phyloP scores from a whole-genome alignment of 2,888 invertebrate species.

The Oligia latruncula region DNA sequence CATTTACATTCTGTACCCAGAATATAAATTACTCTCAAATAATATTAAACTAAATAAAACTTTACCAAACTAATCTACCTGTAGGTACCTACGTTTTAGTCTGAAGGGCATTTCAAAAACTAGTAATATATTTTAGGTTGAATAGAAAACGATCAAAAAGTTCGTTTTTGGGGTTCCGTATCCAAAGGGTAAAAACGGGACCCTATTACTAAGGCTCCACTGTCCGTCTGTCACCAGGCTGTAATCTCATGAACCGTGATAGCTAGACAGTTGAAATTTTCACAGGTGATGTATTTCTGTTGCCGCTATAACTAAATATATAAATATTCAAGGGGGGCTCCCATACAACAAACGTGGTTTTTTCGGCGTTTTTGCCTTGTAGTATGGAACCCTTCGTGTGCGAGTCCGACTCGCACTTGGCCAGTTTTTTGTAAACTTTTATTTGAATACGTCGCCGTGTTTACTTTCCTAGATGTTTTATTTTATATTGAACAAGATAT shows the following conservation, averaged over 20 bases:
- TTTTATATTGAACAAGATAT: constrained; percentile 10
- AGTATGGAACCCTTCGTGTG: too few species aligned
- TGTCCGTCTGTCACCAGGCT: too few species aligned
- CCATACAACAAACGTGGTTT: too few species aligned
- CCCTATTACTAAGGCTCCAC: too few species aligned
- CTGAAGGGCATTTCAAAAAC: constrained; percentile 7
- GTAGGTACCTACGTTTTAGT: background rate
- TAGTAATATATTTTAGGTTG: background rate
- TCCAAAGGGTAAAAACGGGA: too few species aligned
- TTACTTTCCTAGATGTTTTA: constrained; percentile 19
- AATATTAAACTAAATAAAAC: constrained; percentile 1
- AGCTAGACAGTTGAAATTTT: too few species aligned
- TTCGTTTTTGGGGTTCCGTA: background rate
- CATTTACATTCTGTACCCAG: background rate
- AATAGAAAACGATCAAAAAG: constrained; percentile 2
- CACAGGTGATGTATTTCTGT: too few species aligned
- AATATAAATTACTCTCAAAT: constrained; percentile 22
- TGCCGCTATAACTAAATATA: too few species aligned
- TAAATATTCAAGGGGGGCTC: too few species aligned
- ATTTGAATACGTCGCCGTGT: constrained; percentile 2
- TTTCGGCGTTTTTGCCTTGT: too few species aligned
- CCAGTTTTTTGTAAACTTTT: background rate
- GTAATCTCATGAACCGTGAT: too few species aligned
- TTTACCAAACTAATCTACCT: constrained; percentile 3
- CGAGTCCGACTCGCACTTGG: too few species aligned